Evolutionary conservation across 1,140 invertebrate genomes (phyloP).

Genomic region (Polyergus mexicanus): DNA sequence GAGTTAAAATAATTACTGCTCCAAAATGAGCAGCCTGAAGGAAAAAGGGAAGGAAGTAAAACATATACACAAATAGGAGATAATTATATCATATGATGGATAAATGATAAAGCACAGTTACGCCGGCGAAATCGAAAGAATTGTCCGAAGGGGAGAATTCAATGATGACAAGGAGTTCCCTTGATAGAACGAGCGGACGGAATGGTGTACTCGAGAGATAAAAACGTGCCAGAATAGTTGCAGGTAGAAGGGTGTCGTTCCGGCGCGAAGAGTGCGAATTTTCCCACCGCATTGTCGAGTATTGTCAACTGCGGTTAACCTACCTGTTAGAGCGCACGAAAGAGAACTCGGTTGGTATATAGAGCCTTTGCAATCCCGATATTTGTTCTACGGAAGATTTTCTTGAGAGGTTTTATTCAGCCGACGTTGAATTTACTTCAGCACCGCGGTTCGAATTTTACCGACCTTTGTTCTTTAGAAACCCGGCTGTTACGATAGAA

Average conservation of each 20-base stretch:
- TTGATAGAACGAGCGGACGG: not conserved
- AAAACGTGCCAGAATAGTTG: constrained; percentile 55
- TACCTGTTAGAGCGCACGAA: constrained; percentile 76
- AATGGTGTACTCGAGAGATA: constrained; percentile 24
- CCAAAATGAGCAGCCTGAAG: not conserved
- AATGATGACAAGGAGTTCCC: constrained; percentile 57
- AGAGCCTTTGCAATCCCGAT: constrained; percentile 51
- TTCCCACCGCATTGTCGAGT: constrained; percentile 72
- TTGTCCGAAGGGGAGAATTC: constrained; percentile 50
- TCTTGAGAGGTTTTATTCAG: constrained; percentile 36
- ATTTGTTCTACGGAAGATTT: constrained; percentile 61
- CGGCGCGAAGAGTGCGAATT: constrained; percentile 64
- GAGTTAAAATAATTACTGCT: not conserved
- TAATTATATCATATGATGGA: constrained; percentile 50
- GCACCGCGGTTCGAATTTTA: constrained; percentile 55
- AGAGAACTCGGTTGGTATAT: constrained; percentile 33
- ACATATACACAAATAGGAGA: constrained; percentile 18
- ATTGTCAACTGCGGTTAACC: constrained; percentile 74
- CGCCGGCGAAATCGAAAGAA: constrained; percentile 53
- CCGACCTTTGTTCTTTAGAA: constrained; percentile 36
- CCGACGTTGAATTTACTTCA: constrained; percentile 57
- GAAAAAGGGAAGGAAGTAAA: constrained; percentile 6
- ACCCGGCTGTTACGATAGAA: constrained; percentile 10
- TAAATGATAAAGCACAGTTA: constrained; percentile 20
- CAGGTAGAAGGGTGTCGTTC: constrained; percentile 39